These are phyloP conservation scores for Rhabdomys pumilio DNA, from an alignment of 2,797 vertebrate species.

Conservation along the genomic window DNA sequence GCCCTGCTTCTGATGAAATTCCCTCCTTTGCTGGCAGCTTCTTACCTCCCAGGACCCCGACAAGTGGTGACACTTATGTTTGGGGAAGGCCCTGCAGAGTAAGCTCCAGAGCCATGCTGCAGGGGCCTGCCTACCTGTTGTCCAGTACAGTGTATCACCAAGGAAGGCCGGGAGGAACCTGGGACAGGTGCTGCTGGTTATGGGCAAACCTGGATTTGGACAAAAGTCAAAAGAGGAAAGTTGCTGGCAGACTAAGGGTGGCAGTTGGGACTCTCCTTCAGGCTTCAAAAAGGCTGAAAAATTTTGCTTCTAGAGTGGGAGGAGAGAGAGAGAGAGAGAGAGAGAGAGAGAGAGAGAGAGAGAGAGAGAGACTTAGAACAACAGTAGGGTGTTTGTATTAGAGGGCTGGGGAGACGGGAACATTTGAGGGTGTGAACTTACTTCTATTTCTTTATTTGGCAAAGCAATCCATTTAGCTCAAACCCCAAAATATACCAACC, in stretches of 20 bases:
- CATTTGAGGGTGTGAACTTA: constrained; percentile 5
- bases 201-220: neutral
- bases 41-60: neutral
- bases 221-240: neutral
- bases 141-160: too few species aligned
- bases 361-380: neutral
- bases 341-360: neutral
- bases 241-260: neutral
- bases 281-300: constrained; percentile 15
- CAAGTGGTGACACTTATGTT: too few species aligned
- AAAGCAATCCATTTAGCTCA: constrained; percentile 48
- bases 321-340: neutral
- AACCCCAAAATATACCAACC: constrained; percentile 22
- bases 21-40: neutral
- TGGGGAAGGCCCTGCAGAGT: neutral
- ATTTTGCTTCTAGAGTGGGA: neutral
- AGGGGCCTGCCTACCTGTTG: neutral
- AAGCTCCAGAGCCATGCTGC: neutral
- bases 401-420: neutral
- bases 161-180: neutral
- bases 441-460: constrained; percentile 56
- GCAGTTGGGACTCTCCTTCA: neutral
- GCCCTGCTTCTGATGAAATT: constrained; percentile 18
- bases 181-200: neutral
- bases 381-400: neutral